Evolutionary conservation across 2,797 vertebrate species (phyloP).

Genomic region (Peromyscus melanophrys): DNA sequence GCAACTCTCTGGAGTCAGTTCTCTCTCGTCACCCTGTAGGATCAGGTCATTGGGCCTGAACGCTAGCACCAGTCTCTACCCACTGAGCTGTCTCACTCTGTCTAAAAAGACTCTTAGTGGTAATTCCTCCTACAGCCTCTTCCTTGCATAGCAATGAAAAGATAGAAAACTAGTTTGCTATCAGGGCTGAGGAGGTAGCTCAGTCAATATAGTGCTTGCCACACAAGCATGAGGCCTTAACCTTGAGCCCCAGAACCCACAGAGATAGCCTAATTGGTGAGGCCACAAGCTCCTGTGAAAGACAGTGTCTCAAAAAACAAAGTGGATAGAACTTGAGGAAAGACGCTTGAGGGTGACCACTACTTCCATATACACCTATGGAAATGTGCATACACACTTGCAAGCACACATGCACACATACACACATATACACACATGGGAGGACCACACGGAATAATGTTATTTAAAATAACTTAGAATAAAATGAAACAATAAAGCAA

Average conservation of each 20-base stretch:
- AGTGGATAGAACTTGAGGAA: background rate
- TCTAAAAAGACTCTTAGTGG: background rate
- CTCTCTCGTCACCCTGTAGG: background rate
- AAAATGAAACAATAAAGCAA: background rate
- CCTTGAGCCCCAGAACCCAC: background rate
- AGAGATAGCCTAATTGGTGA: background rate
- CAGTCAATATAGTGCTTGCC: background rate
- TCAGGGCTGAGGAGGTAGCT: background rate
- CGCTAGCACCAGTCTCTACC: background rate
- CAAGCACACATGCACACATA: background rate
- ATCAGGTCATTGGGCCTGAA: background rate
- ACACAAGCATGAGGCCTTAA: background rate
- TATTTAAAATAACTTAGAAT: background rate
- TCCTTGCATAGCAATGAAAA: background rate
- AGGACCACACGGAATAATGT: background rate
- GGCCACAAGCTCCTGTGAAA: background rate
- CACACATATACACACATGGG: background rate
- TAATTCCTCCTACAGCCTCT: background rate
- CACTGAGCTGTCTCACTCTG: background rate
- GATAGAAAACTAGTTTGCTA: background rate
- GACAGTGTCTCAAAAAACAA: background rate
- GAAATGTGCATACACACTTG: background rate
- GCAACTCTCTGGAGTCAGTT: background rate
- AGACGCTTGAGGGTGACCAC: background rate
- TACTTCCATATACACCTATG: too few relatives aligned